Conservation (phyloP, 2,888 invertebrate genomes). For the Drosophila anomalipes region DNA sequence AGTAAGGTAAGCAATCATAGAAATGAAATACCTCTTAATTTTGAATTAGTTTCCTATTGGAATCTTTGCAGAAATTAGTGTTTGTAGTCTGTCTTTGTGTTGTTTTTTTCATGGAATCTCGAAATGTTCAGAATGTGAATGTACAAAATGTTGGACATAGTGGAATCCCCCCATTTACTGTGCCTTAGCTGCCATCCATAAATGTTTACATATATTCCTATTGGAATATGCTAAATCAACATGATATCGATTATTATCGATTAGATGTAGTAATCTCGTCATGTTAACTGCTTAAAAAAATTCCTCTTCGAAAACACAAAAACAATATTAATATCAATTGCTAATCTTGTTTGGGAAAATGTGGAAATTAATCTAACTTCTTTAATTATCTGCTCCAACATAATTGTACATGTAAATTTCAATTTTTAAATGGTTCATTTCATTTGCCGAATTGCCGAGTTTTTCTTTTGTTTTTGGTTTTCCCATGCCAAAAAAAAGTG, state of each 20-base stretch:
- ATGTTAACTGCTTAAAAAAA: background rate
- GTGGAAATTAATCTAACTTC: background rate
- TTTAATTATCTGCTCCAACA: background rate
- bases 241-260: conserved; percentile 1
- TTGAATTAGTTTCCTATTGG: background rate
- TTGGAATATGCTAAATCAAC: background rate
- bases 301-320: background rate
- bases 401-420: background rate
- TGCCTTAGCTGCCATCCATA: background rate
- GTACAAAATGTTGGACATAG: no score
- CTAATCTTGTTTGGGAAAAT: background rate
- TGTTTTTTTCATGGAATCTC: no score
- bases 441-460: background rate
- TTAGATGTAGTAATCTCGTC: background rate
- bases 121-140: no score
- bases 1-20: background rate
- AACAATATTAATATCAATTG: background rate
- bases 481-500: background rate
- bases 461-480: background rate
- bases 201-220: background rate
- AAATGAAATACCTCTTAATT: background rate
- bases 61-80: no score
- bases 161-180: background rate
- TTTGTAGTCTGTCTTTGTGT: no score
- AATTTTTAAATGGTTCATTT: background rate